phyloP scores from a whole-genome alignment of 1,140 invertebrate genomes.

The Colletes gigas region DNA sequence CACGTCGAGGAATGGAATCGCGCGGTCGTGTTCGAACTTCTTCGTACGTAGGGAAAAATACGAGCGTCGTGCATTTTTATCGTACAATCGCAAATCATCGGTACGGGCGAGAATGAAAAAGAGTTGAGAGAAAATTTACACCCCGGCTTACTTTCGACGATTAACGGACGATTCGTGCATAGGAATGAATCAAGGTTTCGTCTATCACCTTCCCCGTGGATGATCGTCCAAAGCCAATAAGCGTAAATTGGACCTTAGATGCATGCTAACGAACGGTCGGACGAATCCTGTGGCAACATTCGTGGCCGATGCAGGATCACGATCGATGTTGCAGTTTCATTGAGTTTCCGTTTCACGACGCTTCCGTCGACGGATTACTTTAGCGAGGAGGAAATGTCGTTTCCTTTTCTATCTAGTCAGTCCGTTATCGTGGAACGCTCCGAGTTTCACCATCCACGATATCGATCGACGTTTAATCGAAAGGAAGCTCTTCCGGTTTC shows the following conservation, averaged over 20 bases:
- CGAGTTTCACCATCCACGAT: constrained; percentile 35
- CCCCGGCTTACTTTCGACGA: too few species aligned
- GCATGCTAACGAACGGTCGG: neutral
- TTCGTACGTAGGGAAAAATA: neutral
- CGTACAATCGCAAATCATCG: too few species aligned
- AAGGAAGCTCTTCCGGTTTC: constrained; percentile 10
- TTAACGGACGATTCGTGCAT: neutral
- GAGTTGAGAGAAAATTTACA: too few species aligned
- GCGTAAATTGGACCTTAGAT: too few species aligned
- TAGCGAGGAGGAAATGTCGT: constrained; percentile 51
- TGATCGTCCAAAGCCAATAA: too few species aligned
- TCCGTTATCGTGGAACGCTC: constrained; percentile 12
- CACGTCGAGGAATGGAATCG: neutral
- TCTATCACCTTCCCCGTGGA: too few species aligned
- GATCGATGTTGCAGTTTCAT: constrained; percentile 29
- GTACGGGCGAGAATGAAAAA: neutral
- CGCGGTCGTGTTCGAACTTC: neutral
- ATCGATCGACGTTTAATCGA: constrained; percentile 49
- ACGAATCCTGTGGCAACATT: neutral
- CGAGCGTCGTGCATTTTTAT: too few species aligned
- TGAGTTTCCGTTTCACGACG: constrained; percentile 28
- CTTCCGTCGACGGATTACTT: constrained; percentile 37
- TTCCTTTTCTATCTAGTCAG: constrained; percentile 48
- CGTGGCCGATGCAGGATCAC: neutral
- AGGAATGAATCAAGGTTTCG: too few species aligned